Evolutionary conservation across 2,113 vertebrate species (phyloP), one percentile per base, ranked within the genome.

Genomic region (Sebastes fasciatus): DNA sequence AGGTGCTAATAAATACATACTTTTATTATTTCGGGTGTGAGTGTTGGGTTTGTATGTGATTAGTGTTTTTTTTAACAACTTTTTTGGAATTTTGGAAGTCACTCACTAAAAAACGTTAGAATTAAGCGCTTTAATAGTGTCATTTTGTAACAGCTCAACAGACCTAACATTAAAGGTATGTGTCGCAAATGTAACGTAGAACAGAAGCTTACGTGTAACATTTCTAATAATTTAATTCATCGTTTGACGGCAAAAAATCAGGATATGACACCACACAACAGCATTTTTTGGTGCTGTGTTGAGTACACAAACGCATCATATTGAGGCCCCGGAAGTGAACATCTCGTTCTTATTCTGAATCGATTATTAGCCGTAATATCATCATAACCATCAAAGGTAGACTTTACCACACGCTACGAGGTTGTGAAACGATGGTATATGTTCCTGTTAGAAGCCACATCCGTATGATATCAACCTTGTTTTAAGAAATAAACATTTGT

Each of bases 1-100:
- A 3, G 0, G 3, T 63, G 12, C 5, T 2, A 42, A 16, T 14
- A 23, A 74, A 54, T 10, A 62, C 1, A 40, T 16, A 54, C 2
- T 6, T 34, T 14, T 23, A 23, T 40, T 49, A 1, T 1, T 34
- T 14, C 0, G 0, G 11, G 0, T 0, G 2, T 48, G 1, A 1
- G 12, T 7, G 2, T 2, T 2, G 1, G 0, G 0, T 45, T 61
- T 26, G 1, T 13, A 16, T 1, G 0, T 2, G 4, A 14, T 10
- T 7, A 1, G 23, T n/a, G 16, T 16, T 4, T 34, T 67, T 34
- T 19, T 12, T 14, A 3, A 61, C 1, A 21, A 1, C 13, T 52
- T 34, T n/a, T n/a, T n/a, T n/a, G n/a, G 8, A 4, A 26, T 17
- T 65, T 40, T 48, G 1, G 43, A 60, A 13, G 9, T 14, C 43